A percentile compares a stretch with the other conserved stretches of the same genome.
These are phyloP conservation scores for Hypotaenidia okinawae DNA, from an alignment of 2,797 vertebrate species.

Conservation along the genomic window DNA sequence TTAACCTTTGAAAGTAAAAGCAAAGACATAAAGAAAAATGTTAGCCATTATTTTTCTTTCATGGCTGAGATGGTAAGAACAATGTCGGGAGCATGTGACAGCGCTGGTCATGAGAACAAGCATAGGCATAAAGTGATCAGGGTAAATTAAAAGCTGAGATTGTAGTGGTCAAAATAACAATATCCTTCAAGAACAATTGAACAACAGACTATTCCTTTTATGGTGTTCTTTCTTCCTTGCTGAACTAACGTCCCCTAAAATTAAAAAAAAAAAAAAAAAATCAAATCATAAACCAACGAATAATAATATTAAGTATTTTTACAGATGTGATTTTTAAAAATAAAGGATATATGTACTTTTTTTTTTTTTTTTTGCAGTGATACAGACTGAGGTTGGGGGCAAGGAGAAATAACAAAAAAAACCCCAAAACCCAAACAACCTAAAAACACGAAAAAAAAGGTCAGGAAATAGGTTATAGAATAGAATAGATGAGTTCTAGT, in stretches of 20 bases:
- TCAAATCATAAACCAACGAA: neutral
- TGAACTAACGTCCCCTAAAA: slow-evolving; percentile 1
- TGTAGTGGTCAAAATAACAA: neutral
- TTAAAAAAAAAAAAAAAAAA: neutral
- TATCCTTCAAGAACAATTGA: neutral
- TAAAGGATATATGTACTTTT: neutral
- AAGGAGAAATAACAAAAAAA: no score
- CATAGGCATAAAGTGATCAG: neutral
- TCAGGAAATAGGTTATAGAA: neutral
- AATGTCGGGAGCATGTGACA: neutral
- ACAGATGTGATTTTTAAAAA: neutral
- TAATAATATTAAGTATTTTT: neutral
- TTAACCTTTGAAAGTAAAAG: slow-evolving; percentile 27
- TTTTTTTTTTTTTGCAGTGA: neutral
- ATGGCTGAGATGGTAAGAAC: neutral
- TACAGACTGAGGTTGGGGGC: fast-evolving
- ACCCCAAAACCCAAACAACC: no score
- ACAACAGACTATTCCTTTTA: neutral
- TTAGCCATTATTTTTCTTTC: neutral
- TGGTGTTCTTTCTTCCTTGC: neutral
- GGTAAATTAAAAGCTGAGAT: neutral
- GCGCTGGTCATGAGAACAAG: neutral
- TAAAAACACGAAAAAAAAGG: neutral
- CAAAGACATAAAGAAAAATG: neutral
- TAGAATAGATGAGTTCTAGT: neutral